phyloP scores from a whole-genome alignment of 2,888 invertebrate genomes.

The Trachelus stipa region DNA sequence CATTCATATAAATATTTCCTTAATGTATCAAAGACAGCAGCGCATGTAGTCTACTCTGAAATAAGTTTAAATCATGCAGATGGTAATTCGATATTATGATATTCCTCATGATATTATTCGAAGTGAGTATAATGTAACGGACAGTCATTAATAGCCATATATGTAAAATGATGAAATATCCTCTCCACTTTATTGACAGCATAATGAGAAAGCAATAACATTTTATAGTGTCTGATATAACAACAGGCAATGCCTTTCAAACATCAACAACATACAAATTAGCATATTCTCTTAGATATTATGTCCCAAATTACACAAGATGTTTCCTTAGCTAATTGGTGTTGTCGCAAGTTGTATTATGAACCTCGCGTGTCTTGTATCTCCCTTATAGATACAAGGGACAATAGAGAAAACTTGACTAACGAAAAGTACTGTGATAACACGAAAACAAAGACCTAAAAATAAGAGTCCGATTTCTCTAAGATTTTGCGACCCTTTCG shows the following conservation, averaged over 20 bases:
- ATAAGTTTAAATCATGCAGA: not conserved
- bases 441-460: not conserved
- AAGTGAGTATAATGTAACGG: not conserved
- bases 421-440: not conserved
- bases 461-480: not conserved
- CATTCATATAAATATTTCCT: not conserved
- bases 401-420: not conserved
- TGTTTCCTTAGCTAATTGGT: not conserved
- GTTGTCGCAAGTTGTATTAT: not conserved
- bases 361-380: not conserved
- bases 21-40: not conserved
- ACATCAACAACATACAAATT: slow-evolving; percentile 20
- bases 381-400: not conserved
- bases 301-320: not conserved
- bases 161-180: slow-evolving; percentile 19
- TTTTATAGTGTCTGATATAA: slow-evolving; percentile 22
- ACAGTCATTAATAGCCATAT: not conserved
- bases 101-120: not conserved
- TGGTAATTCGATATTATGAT: not conserved
- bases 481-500: not conserved
- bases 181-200: slow-evolving; percentile 32
- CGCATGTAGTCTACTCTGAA: not conserved
- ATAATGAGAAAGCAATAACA: slow-evolving; percentile 25
- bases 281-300: slow-evolving; percentile 14
- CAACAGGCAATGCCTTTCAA: slow-evolving; percentile 12